Evolutionary conservation across 2,888 invertebrate species (phyloP), one percentile per base, ranked within the genome.

Genomic region (Gandaritis pyraliata): DNA sequence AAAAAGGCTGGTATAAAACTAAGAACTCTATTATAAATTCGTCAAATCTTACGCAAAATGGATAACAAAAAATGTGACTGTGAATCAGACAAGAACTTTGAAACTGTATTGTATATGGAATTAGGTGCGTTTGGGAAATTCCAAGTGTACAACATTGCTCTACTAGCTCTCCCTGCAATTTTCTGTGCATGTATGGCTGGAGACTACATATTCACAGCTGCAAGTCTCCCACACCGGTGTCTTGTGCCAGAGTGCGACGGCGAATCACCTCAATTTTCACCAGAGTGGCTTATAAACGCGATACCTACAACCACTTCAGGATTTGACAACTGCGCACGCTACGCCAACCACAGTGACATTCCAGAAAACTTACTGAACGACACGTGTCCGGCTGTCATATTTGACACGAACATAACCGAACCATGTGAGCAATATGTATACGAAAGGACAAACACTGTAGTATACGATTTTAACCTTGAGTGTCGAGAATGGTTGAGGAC

Each of bases 401-500:
- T 91, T 69, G 78, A 91, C 70, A 82, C 66, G 74, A 80, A 73
- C 65, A 77, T 36, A 38, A 80, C 77, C 16, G 69, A 83, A 64
- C 66, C 76, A 18, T 91, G 90, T 68, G 86, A 89, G n/a, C 73
- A 66, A 39, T 90, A 82, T 63, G 81, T 91, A 15, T 82, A 87
- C 64, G 83, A 81, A 47, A 83, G 81, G 67, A 88, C 81, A 5
- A 89, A 91, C 65, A 84, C 86, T 3, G 81, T 85, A 12, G 90
- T 90, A 29, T 90, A 86, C 68, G 90, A 90, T 55, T 90, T 90
- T 61, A 80, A 83, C 68, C 74, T 91, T 58, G 87, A 87, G 71
- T 92, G 92, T 70, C 88, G 94, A 57, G 93, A 90, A 93, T 96
- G 96, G 96, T 93, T 95, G 73, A 85, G 96, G 66, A 93, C 95